Evolutionary conservation across 2,797 vertebrate genomes (phyloP).

Genomic region (Calcarius lapponicus): DNA sequence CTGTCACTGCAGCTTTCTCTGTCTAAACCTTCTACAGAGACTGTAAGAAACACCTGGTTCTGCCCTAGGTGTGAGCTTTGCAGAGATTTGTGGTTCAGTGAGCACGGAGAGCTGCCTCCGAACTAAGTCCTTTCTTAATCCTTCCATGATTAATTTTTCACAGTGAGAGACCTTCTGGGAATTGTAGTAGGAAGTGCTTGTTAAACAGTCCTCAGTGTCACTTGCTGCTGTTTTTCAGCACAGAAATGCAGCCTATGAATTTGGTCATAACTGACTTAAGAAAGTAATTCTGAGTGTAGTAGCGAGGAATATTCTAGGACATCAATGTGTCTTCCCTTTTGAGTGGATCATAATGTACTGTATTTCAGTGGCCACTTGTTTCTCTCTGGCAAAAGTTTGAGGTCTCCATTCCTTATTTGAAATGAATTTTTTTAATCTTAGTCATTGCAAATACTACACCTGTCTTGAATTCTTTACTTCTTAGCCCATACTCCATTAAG

Average conservation of each 20-base stretch:
- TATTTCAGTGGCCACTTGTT: neutral
- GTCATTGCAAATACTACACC: neutral
- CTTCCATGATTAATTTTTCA: neutral
- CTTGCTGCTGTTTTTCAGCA: neutral
- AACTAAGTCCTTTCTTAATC: neutral
- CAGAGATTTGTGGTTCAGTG: neutral
- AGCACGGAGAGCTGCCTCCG: neutral
- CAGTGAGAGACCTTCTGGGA: neutral
- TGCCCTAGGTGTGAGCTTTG: neutral
- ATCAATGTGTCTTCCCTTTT: neutral
- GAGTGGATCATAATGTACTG: neutral
- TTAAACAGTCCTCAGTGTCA: neutral
- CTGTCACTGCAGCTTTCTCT: neutral
- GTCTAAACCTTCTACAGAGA: neutral
- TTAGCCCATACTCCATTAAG: neutral
- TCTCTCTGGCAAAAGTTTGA: neutral
- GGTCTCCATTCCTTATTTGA: neutral
- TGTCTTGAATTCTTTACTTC: neutral
- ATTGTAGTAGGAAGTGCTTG: neutral
- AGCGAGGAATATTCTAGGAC: neutral
- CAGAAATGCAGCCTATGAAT: neutral
- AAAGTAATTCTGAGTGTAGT: neutral
- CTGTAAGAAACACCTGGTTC: neutral
- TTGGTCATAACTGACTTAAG: neutral
- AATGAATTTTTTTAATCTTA: neutral